Conservation (phyloP, 2,113 vertebrate genomes). For the Ornithorhynchus anatinus region DNA sequence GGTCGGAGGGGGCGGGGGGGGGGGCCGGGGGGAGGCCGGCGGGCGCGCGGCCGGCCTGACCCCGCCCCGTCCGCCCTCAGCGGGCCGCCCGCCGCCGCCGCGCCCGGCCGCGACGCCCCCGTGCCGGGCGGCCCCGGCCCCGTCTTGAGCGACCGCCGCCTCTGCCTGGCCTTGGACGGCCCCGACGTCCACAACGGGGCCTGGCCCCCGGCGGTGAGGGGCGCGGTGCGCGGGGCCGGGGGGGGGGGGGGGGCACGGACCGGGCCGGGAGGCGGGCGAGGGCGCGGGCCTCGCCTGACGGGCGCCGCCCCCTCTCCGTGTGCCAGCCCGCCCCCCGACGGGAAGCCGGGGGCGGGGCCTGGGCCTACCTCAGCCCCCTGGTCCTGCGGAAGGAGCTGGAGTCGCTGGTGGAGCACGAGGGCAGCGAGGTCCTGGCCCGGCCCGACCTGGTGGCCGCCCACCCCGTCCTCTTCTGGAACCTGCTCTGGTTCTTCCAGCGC, state of each 20-base stretch:
- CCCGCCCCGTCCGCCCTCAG: conserved; percentile 10
- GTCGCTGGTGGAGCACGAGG: conserved; percentile 91
- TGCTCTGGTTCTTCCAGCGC: conserved; percentile 93
- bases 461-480: conserved; percentile 95
- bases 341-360: conserved; percentile 71
- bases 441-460: conserved; percentile 84
- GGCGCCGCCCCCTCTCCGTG: not conserved
- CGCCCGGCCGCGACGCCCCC: conserved; percentile 38
- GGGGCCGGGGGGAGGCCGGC: not conserved
- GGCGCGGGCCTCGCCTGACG: not conserved
- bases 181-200: conserved; percentile 83
- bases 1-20: not conserved
- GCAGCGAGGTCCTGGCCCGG: conserved; percentile 82
- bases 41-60: not conserved
- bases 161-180: conserved; percentile 80
- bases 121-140: conserved; percentile 64
- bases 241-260: conserved; percentile 49
- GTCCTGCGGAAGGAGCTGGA: conserved; percentile 93
- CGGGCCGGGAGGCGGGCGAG: not conserved
- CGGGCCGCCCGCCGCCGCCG: not conserved
- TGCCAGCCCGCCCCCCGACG: conserved; percentile 28
- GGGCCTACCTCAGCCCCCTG: conserved; percentile 91
- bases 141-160: conserved; percentile 74
- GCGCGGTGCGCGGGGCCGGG: not conserved
- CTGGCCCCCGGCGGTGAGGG: conserved; percentile 48